phyloP scores from a whole-genome alignment of 2,113 vertebrate genomes.

The Solenodon paradoxus region DNA sequence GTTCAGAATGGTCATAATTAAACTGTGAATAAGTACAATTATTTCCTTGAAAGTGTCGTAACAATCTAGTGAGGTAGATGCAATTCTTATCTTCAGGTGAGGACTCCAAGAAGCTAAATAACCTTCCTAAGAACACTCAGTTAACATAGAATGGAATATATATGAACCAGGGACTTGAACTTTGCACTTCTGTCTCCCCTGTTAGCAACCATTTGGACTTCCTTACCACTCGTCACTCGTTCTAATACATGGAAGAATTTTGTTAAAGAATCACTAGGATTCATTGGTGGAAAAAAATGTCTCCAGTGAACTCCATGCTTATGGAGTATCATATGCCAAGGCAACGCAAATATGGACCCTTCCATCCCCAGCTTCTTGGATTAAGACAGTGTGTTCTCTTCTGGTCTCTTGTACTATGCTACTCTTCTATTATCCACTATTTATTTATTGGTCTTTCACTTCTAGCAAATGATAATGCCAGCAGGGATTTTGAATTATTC shows the following conservation, averaged over 20 bases:
- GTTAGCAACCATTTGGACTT: background rate
- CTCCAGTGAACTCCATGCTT: background rate
- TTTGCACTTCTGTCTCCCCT: background rate
- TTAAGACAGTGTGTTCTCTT: background rate
- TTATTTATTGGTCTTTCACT: background rate
- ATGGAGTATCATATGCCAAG: background rate
- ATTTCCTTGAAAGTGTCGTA: background rate
- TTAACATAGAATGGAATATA: background rate
- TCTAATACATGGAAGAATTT: background rate
- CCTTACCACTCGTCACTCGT: background rate
- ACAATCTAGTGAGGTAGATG: background rate
- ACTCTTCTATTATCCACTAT: background rate
- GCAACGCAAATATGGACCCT: background rate
- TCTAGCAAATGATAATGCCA: background rate
- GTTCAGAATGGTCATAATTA: background rate
- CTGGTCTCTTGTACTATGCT: background rate
- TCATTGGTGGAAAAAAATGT: background rate
- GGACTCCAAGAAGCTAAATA: background rate
- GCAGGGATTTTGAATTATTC: background rate
- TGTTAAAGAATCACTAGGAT: background rate
- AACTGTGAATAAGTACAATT: background rate
- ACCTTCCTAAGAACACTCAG: background rate
- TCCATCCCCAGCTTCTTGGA: background rate
- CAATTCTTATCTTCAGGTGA: background rate
- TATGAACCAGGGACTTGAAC: background rate